These are phyloP conservation scores for Drosophila cardini DNA, from an alignment of 1,140 invertebrate species.

Conservation along the genomic window DNA sequence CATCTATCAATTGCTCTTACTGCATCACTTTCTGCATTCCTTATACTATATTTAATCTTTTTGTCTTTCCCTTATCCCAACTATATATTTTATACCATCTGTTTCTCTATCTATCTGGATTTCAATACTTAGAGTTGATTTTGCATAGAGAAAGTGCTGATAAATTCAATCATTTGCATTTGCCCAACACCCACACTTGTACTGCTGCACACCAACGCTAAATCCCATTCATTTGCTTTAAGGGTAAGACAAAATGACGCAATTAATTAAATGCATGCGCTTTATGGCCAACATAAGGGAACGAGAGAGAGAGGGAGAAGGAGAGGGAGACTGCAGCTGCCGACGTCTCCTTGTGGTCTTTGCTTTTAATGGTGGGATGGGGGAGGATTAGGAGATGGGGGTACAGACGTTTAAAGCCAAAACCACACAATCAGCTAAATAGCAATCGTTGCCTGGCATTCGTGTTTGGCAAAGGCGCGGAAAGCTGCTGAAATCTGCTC, in stretches of 20 bases:
- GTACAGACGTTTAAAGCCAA: constrained; percentile 61
- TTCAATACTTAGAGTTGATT: not conserved
- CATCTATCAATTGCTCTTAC: too few species aligned
- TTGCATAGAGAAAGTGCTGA: not conserved
- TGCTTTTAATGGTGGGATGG: not conserved
- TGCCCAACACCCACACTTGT: constrained; percentile 4
- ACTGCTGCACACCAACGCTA: not conserved
- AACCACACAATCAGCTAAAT: constrained; percentile 77
- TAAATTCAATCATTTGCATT: not conserved
- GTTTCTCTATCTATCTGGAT: not conserved
- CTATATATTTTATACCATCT: not conserved
- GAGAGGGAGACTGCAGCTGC: constrained; percentile 24
- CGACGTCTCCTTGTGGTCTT: not conserved
- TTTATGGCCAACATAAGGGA: constrained; percentile 50
- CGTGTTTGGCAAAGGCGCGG: constrained; percentile 42
- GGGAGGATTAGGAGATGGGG: not conserved
- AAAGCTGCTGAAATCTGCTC: constrained; percentile 13
- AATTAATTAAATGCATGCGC: constrained; percentile 75
- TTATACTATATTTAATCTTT: too few species aligned
- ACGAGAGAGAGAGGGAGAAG: not conserved
- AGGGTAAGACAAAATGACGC: constrained; percentile 63
- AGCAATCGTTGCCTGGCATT: constrained; percentile 56
- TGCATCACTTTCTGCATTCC: too few species aligned
- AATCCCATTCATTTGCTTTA: constrained; percentile 42
- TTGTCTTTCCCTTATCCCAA: not conserved